Evolutionary conservation across 2,113 vertebrate species (phyloP).

Genomic region (Pelvicachromis taeniatus): DNA sequence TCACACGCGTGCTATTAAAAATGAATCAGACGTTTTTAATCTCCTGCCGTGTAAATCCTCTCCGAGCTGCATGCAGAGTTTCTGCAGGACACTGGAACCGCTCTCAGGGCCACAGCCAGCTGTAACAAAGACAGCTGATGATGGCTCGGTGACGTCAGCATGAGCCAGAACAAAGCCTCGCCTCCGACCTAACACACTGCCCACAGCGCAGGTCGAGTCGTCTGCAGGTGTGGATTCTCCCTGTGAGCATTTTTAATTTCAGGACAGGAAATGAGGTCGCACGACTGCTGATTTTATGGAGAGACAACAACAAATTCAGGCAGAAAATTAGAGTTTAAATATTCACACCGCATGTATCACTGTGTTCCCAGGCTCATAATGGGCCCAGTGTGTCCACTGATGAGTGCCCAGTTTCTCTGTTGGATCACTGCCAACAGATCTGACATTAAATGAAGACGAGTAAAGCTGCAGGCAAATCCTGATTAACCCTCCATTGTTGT

Average conservation of each 20-base stretch:
- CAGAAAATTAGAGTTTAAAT: not conserved
- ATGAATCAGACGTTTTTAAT: not conserved
- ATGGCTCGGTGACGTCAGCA: slow-evolving; percentile 32
- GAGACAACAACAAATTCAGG: not conserved
- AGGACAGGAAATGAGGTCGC: not conserved
- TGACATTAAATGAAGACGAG: not conserved
- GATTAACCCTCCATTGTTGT: not conserved
- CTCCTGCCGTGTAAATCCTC: not conserved
- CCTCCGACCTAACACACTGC: slow-evolving; percentile 24
- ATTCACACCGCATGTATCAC: not conserved
- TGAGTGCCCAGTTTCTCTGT: not conserved
- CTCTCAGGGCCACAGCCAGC: slow-evolving; percentile 28
- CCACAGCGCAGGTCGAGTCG: not conserved
- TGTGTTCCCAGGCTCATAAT: not conserved
- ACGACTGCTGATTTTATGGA: not conserved
- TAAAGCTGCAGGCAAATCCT: not conserved
- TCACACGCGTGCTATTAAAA: not conserved
- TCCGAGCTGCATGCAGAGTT: not conserved
- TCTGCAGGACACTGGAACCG: slow-evolving; percentile 8
- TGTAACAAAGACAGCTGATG: slow-evolving; percentile 54
- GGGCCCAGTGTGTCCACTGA: slow-evolving; percentile 1
- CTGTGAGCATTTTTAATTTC: not conserved
- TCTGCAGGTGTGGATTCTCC: not conserved
- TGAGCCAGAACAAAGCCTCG: slow-evolving; percentile 30
- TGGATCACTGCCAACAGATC: not conserved